phyloP scores from a whole-genome alignment of 2,113 vertebrate genomes.

The Cyphomyrus plagiostoma region DNA sequence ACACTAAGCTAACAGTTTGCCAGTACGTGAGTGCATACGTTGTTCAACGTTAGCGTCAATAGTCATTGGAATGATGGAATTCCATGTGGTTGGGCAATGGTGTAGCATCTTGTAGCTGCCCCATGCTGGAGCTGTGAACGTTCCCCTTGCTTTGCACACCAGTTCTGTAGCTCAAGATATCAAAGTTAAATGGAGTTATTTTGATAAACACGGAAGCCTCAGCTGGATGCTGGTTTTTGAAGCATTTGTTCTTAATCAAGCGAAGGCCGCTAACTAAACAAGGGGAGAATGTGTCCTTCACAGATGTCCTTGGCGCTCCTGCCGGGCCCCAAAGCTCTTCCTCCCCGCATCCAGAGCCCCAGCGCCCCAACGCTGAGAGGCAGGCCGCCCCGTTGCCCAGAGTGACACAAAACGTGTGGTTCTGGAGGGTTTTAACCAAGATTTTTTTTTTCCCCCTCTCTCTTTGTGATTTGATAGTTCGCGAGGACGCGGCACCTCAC shows the following conservation, averaged over 20 bases:
- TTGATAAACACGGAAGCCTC: not conserved
- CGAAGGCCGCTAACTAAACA: not conserved
- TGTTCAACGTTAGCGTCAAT: not conserved
- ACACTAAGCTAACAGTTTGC: not conserved
- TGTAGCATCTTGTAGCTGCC: not conserved
- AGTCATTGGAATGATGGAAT: not conserved
- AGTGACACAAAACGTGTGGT: not conserved
- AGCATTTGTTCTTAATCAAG: conserved; percentile 12
- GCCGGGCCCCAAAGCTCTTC: not conserved
- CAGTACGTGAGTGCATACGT: not conserved
- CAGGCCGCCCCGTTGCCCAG: not conserved
- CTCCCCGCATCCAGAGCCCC: not conserved
- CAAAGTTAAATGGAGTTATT: not conserved
- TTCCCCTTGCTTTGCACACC: not conserved
- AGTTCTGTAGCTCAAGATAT: not conserved
- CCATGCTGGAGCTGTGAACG: not conserved
- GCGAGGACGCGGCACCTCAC: not conserved
- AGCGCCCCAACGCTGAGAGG: no score
- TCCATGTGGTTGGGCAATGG: not conserved
- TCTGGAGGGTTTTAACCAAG: not conserved
- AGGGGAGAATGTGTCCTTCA: conserved; percentile 13
- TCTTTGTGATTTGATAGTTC: not conserved
- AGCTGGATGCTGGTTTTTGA: not conserved
- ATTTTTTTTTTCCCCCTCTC: not conserved
- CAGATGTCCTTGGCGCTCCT: not conserved